Evolutionary conservation across 2,888 invertebrate species (phyloP).

Genomic region (Sarcophaga rosellei): DNA sequence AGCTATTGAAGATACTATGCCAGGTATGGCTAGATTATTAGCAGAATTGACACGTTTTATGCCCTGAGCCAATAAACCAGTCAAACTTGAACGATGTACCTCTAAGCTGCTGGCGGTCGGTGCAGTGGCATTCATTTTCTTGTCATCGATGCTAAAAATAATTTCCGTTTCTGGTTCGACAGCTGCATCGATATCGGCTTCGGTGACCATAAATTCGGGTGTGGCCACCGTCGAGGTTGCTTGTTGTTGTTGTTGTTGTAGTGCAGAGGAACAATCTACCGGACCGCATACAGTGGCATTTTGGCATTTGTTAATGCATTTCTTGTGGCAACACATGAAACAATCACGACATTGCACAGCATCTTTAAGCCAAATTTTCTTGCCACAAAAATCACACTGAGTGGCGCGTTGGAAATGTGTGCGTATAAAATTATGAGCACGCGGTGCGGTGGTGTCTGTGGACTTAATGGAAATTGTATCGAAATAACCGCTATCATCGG

Average conservation of each 20-base stretch:
- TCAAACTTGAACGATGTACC: slow-evolving; percentile 79
- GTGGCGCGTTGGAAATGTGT: slow-evolving; percentile 95
- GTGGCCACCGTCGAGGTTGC: slow-evolving; percentile 67
- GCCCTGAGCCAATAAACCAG: slow-evolving; percentile 82
- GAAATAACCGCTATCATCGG: slow-evolving; percentile 73
- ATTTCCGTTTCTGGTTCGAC: slow-evolving; percentile 71
- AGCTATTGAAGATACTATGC: slow-evolving; percentile 82
- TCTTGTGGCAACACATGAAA: slow-evolving; percentile 96
- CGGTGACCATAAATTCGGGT: slow-evolving; percentile 82
- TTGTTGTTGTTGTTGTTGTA: slow-evolving; percentile 81
- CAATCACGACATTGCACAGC: slow-evolving; percentile 96
- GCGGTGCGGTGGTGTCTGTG: slow-evolving; percentile 71
- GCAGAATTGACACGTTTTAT: slow-evolving; percentile 88
- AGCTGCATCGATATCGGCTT: slow-evolving; percentile 73
- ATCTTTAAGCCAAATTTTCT: slow-evolving; percentile 98
- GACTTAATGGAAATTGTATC: slow-evolving; percentile 69
- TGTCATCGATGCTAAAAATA: slow-evolving; percentile 41
- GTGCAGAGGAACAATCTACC: slow-evolving; percentile 75
- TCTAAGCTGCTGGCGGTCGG: slow-evolving; percentile 70
- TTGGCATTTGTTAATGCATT: slow-evolving; percentile 94
- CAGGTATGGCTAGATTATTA: slow-evolving; percentile 85
- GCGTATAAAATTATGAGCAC: slow-evolving; percentile 89
- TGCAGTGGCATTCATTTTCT: slow-evolving; percentile 40
- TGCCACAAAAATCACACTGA: slow-evolving; percentile 96
- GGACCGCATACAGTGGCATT: slow-evolving; percentile 85